Base-by-base conservation (phyloP, 2,888 invertebrate genomes). In the Horisme vitalbata region DNA sequence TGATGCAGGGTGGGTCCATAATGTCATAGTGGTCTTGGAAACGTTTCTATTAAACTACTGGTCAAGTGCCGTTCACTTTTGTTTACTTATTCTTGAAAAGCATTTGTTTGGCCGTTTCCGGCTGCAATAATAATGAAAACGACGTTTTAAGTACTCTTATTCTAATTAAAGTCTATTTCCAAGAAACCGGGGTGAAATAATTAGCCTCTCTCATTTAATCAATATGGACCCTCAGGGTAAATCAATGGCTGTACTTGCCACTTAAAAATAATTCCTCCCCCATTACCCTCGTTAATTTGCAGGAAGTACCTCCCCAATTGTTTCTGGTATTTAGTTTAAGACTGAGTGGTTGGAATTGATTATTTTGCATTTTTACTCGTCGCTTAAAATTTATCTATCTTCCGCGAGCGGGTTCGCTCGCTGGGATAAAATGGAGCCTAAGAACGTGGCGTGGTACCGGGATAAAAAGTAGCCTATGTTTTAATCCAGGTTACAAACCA, bases 251-350 rank as follows among this genome's bases (percentile, higher is more conserved):
- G 35, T 30, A 48, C 48, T 54, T 52, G 53, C 69, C 68, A 68
- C 74, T 79, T 79, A 77, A 77, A 79, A 79, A 77, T 77, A 76
- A 79, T 77, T 79, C 73, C 50, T 34, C 50, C 55, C 74, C 72
- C 68, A 71, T 81, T 77, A 66, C 66, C 60, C 63, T 67, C 74
- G 65, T 71, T 74, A 72, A 75, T 72, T 72, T 71, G 61, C 65
- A 61, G 65, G 64, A 67, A 63, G 64, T 56, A 70, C 72, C 72
- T 70, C 47, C 55, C 45, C 55, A 57, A 74, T 76, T 71, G 66
- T 73, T 72, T 61, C 55, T 54, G 56, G 57, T 63, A 64, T 71
- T 74, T 71, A 56, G 62, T 44, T 44, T 44, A 43, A 30, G 30
- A 11, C 34, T 63, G 49, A 52, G 41, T 45, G 39, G 28, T 41